Base-by-base conservation (phyloP, 2,113 vertebrate genomes). In the Megaceryle maxima region DNA sequence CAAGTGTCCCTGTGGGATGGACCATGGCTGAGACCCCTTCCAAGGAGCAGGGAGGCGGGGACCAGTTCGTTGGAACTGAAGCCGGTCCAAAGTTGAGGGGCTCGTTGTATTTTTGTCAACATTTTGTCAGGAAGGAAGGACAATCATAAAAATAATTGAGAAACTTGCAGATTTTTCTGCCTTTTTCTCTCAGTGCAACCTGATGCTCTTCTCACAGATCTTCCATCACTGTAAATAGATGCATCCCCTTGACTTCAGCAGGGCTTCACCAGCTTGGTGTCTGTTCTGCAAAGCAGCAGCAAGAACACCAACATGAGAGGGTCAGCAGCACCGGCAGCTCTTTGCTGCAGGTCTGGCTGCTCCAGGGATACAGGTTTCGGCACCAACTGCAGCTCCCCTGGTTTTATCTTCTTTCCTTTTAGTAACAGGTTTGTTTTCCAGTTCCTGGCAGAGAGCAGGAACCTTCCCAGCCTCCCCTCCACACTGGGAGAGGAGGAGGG, bases 351-450 rank as follows among this genome's bases (percentile, higher is more conserved):
- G 43, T 24, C 31, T 4, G 51, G 57, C 86, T 88, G 88, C 79
- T 82, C 31, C 1, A 2, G 90, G 68, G 66, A 28, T 46, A n/a
- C 46, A 5, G 88, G 28, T 25, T 46, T 77, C 37, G 4, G 44
- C 75, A 39, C 73, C 0, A 3, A 16, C 79, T 80, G 88, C 78
- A 82, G 88, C 78, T 74, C 20, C 60, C 41, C 56, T 11, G 20
- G 26, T 26, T 83, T 50, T 67, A 25, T 91, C 79, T 50, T 48
- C 83, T 63, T 77, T 66, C 37, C 76, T 57, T 96, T 43, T 79
- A 90, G 77, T 64, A 79, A 12, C 2, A 4, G 66, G 33, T 24
- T 86, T 3, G 2, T 39, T 68, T 46, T 69, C 67, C 66, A 4
- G 1, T 62, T 69, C 31, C 80, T 88, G 46, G 43, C 11, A 20